phyloP scores from a whole-genome alignment of 2,113 vertebrate species.

The Brachionichthys hirsutus region DNA sequence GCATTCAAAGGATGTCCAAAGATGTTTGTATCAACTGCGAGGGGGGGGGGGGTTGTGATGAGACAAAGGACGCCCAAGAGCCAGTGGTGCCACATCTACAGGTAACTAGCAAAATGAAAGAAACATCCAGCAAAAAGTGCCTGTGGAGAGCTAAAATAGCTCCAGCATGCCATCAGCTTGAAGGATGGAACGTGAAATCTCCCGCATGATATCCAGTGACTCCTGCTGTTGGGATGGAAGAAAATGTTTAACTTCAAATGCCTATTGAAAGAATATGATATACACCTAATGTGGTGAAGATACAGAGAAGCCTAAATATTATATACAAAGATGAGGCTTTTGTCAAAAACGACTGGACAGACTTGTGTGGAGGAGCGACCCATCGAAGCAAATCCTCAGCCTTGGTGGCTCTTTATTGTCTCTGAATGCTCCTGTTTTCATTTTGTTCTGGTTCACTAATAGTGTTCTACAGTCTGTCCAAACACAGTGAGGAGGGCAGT shows the following conservation, averaged over 20 bases:
- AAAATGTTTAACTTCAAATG: background rate
- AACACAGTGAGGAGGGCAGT: no score
- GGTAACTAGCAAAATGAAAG: constrained; percentile 62
- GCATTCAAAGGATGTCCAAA: constrained; percentile 62
- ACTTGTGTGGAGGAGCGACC: no score
- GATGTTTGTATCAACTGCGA: constrained; percentile 65
- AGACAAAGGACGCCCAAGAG: constrained; percentile 72
- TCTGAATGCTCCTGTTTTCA: no score
- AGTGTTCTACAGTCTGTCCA: no score
- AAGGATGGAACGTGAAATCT: constrained; percentile 47
- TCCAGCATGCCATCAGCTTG: constrained; percentile 45
- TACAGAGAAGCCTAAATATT: no score
- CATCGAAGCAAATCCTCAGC: no score
- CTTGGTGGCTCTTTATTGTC: no score
- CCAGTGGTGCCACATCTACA: constrained; percentile 66
- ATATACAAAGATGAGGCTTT: no score
- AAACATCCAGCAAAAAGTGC: constrained; percentile 50
- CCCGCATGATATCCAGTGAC: constrained; percentile 15
- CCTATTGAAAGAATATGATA: constrained; percentile 2
- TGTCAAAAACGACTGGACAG: no score
- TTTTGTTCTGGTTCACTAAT: no score
- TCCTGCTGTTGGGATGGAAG: constrained; percentile 1
- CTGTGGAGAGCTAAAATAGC: constrained; percentile 50
- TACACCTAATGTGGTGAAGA: background rate
- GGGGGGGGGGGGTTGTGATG: constrained; percentile 65